Base-by-base conservation (phyloP, 92 coral and sea anemone species). In the Zoanthus sansibaricus region DNA sequence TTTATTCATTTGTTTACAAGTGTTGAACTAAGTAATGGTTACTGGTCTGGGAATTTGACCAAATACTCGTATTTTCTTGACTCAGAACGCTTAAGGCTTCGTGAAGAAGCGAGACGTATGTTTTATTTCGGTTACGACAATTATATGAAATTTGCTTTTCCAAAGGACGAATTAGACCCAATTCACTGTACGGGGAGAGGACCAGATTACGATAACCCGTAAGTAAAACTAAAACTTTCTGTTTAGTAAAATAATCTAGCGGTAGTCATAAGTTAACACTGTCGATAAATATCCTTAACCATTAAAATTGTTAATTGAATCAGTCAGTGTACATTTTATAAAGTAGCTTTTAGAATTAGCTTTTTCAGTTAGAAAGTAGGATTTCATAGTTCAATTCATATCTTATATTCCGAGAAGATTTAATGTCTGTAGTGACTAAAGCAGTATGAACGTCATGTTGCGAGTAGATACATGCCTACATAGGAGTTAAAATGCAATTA, bases 171-270 rank as follows among this genome's bases (percentile, higher is more conserved):
- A 71, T 86, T 97, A 49, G 99, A 97, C 76, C 99, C 99, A 25
- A 97, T 97, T 33, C 99, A 97, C 49, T 97, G 99, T 52, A 95
- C 94, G 1, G 99, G 99, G 9, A 88, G 99, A 92, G 99, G 99
- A 18, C 98, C 99, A 0, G 99, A 97, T 75, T 77, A 88, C 76
- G 92, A 85, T 3, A 91, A 95, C 77, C 99, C 99, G 99, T 97
- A 82, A 92, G 99, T 97, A 49, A 33, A 72, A 82, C 71, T 13
- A 17, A 52, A 1, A 14, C 7, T 0, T 7, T 84, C 11, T 52
- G 5, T 75, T 21, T 7, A 47, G 9, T 4, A 14, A 72, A 37
- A 37, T 37, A 37, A 37, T 37, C 42, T 37, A 37, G 42, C 42
- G 2, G 42, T 2, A 37, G 42, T 4, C 42, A 37, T 37, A 15